These are phyloP conservation scores for Podarcis cretensis DNA, from an alignment of 2,113 vertebrate genomes.

Conservation along the genomic window DNA sequence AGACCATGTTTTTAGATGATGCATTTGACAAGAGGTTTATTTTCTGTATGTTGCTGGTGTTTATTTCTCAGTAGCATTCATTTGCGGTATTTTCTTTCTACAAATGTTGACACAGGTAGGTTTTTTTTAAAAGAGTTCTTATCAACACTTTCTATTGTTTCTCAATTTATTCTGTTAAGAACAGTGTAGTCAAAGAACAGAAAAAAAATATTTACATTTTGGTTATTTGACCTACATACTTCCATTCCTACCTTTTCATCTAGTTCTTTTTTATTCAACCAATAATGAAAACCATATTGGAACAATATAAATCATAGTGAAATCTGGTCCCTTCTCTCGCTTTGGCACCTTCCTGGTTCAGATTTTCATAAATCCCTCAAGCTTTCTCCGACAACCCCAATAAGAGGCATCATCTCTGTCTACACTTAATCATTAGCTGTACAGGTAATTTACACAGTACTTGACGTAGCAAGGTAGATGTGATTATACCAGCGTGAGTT, in stretches of 20 bases:
- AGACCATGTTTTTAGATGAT: not conserved
- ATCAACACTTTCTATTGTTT: not conserved
- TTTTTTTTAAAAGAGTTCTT: conserved; percentile 27
- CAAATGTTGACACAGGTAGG: conserved; percentile 15
- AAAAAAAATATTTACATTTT: conserved; percentile 24
- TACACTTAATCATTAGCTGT: conserved; percentile 36
- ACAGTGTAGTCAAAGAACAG: conserved; percentile 1
- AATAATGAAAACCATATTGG: not conserved
- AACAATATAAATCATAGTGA: conserved; percentile 1
- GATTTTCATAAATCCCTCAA: not conserved
- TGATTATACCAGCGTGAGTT: conserved; percentile 59
- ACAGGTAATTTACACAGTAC: conserved; percentile 26
- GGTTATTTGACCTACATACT: not conserved
- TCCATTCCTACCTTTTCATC: not conserved
- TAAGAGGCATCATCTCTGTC: conserved; percentile 28
- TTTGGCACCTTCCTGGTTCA: not conserved
- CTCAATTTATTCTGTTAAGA: conserved; percentile 22
- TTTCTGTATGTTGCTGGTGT: not conserved
- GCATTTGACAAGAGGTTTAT: conserved; percentile 19
- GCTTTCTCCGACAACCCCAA: conserved; percentile 5
- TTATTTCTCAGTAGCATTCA: not conserved
- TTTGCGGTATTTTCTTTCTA: conserved; percentile 14
- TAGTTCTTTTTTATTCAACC: not conserved
- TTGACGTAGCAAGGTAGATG: conserved; percentile 46
- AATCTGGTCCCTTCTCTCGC: not conserved